Percentiles rank a stretch among this genome's conserved stretches.
phyloP scores from a whole-genome alignment of 2,113 vertebrate genomes.

The Rhabdomys dilectus region DNA sequence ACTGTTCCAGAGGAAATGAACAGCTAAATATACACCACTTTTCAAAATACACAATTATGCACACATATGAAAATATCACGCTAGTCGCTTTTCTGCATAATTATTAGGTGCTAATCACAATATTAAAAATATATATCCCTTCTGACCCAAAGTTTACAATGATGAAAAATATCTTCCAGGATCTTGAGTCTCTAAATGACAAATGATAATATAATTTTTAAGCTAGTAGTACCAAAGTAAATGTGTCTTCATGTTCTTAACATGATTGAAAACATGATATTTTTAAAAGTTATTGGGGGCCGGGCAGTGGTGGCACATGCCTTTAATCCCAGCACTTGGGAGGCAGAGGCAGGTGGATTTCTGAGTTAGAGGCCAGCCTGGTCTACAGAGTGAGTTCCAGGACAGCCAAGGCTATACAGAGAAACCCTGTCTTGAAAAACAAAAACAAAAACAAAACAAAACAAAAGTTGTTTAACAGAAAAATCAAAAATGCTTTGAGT shows the following conservation, averaged over 20 bases:
- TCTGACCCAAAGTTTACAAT: not conserved
- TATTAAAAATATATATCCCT: not conserved
- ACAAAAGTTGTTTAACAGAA: too few relatives aligned
- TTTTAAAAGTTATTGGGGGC: conserved; percentile 56
- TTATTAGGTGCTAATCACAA: not conserved
- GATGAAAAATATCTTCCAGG: not conserved
- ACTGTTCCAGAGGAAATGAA: conserved; percentile 32
- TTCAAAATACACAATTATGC: not conserved
- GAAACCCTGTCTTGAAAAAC: too few relatives aligned
- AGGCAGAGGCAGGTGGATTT: too few relatives aligned
- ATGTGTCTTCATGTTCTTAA: not conserved
- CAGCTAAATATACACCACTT: not conserved
- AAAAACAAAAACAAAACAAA: too few relatives aligned
- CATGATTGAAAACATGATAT: not conserved
- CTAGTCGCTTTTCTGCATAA: not conserved
- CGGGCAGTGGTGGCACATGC: too few relatives aligned
- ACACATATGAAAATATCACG: not conserved
- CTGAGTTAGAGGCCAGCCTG: too few relatives aligned
- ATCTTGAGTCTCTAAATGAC: not conserved
- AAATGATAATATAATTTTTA: conserved; percentile 23
- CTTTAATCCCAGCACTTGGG: too few relatives aligned
- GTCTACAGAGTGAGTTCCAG: too few relatives aligned
- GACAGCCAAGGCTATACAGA: too few relatives aligned
- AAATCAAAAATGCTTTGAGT: conserved; percentile 29
- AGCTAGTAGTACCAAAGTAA: not conserved